A percentile compares a stretch with the other conserved stretches of the same genome.
Conservation (phyloP, 2,797 vertebrate genomes). For the Halcyon smyrnensis region DNA sequence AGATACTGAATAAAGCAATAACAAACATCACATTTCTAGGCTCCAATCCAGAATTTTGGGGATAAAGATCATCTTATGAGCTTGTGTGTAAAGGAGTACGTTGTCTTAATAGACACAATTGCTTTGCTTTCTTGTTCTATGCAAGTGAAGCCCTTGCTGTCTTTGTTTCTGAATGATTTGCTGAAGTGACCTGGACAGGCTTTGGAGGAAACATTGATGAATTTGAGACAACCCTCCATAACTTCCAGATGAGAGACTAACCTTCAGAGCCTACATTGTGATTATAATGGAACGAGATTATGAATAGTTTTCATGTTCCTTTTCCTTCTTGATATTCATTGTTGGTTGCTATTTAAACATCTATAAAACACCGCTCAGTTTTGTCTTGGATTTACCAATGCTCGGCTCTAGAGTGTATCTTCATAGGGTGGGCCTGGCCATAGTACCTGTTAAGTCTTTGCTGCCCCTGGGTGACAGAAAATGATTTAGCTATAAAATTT, state of each 20-base stretch:
- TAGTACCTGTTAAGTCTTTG: not conserved
- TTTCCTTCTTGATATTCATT: not conserved
- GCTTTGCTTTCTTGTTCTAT: not conserved
- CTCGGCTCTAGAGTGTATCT: not conserved
- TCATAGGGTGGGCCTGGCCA: not conserved
- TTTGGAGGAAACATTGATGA: not conserved
- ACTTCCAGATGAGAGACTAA: not conserved
- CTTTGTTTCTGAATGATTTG: not conserved
- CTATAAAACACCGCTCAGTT: not conserved
- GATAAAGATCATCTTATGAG: not conserved
- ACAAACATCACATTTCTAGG: not conserved
- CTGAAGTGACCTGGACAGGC: not conserved
- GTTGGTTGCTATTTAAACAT: not conserved
- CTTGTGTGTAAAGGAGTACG: rapidly evolving
- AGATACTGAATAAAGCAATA: not conserved
- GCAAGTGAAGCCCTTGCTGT: not conserved
- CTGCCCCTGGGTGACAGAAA: not conserved
- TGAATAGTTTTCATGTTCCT: not conserved
- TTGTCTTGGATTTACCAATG: not conserved
- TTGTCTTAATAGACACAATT: not conserved
- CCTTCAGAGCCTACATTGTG: not conserved
- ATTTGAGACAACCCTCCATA: not conserved
- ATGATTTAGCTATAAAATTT: not conserved
- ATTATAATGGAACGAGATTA: not conserved
- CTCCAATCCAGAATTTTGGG: not conserved